Evolutionary conservation across 1,140 invertebrate species (phyloP), one percentile per base, ranked within the genome.

Genomic region (Diabrotica undecimpunctata): DNA sequence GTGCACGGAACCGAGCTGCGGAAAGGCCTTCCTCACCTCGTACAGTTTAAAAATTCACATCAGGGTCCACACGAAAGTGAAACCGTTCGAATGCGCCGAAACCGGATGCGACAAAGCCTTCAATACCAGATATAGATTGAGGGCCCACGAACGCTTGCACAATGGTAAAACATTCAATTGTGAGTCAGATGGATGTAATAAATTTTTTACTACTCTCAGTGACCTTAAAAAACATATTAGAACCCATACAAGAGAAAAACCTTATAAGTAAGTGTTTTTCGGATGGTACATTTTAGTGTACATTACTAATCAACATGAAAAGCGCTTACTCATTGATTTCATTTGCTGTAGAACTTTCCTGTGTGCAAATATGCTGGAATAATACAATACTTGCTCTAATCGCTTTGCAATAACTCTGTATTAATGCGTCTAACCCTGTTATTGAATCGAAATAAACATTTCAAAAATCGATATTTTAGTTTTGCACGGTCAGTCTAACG

Each of bases 111-210:
- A 90, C 74, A 96, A 96, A 81, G 91, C 94, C 56, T 97, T 97
- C 80, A 97, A 95, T 79, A 98, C 95, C 62, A 81, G 96, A 35
- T 97, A 97, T 82, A 89, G 93, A 83, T 83, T 97, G 75, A 87
- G 91, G 81, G 94, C 95, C 72, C 95, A 97, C 79, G 87, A 96
- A 81, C 85, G 95, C 72, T 82, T 97, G 65, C 95, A 97, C 80
- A 96, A 90, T 77, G 95, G 95, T 9, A 88, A 96, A 75, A 96
- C 94, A n/a, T 98, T 97, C 79, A 95, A 97, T 79, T 98, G 95
- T 81, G 85, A 88, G 74, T 83, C 88, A 65, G 83, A 85, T 72
- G 90, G 90, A 64, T 98, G 95, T 75, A 84, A 87, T 54, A 97
- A 97, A 80, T 93, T 88, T 79, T 98, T 98, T 79, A 97, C 95